Percentiles rank a stretch among this genome's conserved stretches.
Conservation (phyloP, 1,140 invertebrate genomes). For the Drosophila varians region DNA sequence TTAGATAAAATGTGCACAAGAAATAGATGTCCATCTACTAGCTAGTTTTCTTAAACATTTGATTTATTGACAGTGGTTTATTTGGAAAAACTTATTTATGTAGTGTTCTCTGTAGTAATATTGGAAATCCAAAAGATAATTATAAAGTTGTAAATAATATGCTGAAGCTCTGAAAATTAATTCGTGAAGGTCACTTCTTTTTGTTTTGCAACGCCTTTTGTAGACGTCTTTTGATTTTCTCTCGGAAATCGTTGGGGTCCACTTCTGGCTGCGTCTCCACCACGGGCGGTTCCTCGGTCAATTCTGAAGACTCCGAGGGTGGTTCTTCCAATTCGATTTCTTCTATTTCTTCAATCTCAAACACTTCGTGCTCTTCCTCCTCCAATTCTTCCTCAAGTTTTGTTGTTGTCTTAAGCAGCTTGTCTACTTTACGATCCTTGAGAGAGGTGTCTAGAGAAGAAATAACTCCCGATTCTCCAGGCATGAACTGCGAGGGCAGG, state of each 20-base stretch:
- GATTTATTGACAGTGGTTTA: constrained; percentile 57
- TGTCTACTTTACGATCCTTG: constrained; percentile 19
- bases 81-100: constrained; percentile 43
- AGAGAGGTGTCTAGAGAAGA: constrained; percentile 6
- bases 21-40: constrained; percentile 30
- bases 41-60: constrained; percentile 17
- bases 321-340: constrained; percentile 37
- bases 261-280: constrained; percentile 25
- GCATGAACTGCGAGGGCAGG: constrained; percentile 69
- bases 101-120: constrained; percentile 7
- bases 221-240: constrained; percentile 77
- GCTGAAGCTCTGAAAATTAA: constrained; percentile 1
- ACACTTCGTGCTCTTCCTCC: constrained; percentile 33
- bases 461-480: constrained; percentile 35
- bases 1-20: background rate
- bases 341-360: constrained; percentile 50
- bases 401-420: background rate
- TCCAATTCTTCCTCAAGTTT: constrained; percentile 24
- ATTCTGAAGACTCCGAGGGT: background rate
- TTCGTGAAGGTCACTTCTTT: constrained; percentile 59
- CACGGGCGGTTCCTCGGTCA: background rate
- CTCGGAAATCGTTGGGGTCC: constrained; percentile 74
- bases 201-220: constrained; percentile 74
- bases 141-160: constrained; percentile 2
- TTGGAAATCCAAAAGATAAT: constrained; percentile 20